phyloP scores from a whole-genome alignment of 1,140 invertebrate species.

The Sinonovacula constricta region DNA sequence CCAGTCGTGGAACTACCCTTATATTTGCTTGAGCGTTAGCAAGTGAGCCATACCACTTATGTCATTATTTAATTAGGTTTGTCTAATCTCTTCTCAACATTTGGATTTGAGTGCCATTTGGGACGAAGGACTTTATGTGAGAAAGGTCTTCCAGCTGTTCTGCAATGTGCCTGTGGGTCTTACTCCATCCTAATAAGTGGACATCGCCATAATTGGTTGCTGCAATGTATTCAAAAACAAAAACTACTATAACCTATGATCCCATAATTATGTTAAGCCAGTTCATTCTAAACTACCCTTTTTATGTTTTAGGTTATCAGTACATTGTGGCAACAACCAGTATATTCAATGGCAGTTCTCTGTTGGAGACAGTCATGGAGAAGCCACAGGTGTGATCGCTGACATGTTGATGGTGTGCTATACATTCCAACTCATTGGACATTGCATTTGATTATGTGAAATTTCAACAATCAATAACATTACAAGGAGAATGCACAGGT shows the following conservation, averaged over 20 bases:
- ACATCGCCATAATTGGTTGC: too few species aligned
- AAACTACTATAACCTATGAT: not conserved
- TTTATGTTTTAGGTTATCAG: conserved; percentile 53
- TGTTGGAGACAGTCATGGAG: conserved; percentile 48
- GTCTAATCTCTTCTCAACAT: too few species aligned
- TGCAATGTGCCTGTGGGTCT: not conserved
- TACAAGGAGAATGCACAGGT: too few species aligned
- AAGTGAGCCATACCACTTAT: too few species aligned
- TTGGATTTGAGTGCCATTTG: too few species aligned
- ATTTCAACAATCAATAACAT: too few species aligned
- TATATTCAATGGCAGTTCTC: conserved; percentile 51
- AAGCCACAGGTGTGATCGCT: conserved; percentile 34
- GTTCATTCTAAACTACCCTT: not conserved
- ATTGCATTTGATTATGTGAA: too few species aligned
- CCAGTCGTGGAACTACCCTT: too few species aligned
- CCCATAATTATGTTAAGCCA: not conserved
- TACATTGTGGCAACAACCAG: conserved; percentile 60
- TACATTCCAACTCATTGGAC: too few species aligned
- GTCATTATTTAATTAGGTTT: too few species aligned
- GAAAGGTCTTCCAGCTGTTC: not conserved
- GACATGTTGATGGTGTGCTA: too few species aligned
- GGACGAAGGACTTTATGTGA: not conserved
- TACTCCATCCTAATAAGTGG: not conserved
- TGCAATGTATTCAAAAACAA: not conserved
- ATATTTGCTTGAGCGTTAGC: too few species aligned